These are phyloP conservation scores for Eulacestoma nigropectus DNA, from an alignment of 2,113 vertebrate species.

Conservation along the genomic window DNA sequence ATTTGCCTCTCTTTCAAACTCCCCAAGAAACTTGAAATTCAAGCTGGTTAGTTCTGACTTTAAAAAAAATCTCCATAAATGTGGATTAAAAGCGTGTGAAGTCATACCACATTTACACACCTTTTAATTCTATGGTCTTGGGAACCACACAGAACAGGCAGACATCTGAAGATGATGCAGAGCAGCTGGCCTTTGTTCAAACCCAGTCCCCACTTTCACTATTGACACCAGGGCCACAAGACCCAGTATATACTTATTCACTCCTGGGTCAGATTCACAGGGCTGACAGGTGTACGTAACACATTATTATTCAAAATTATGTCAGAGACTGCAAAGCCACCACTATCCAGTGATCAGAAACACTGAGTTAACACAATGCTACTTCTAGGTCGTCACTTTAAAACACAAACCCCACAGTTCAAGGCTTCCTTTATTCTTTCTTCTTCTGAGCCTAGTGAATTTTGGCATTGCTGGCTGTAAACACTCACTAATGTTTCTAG, in stretches of 20 bases:
- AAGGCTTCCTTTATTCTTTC: not conserved
- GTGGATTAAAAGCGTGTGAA: not conserved
- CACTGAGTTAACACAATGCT: rapidly evolving
- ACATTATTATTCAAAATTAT: not conserved
- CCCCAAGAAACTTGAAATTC: not conserved
- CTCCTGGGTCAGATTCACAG: not conserved
- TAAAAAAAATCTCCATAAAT: not conserved
- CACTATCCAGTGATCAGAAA: not conserved
- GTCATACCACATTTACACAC: not conserved
- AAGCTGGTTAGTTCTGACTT: not conserved
- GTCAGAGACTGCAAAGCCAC: not conserved
- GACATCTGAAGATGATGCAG: not conserved
- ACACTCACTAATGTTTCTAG: not conserved
- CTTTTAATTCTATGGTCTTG: not conserved
- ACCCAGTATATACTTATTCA: not conserved
- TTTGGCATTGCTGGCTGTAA: not conserved
- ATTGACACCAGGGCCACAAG: not conserved
- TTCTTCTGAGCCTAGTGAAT: not conserved
- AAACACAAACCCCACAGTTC: not conserved
- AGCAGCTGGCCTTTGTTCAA: not conserved
- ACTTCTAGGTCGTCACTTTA: not conserved
- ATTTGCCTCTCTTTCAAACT: not conserved
- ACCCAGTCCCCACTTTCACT: not conserved
- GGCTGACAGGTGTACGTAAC: not conserved
- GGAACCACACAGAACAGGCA: not conserved